A percentile compares a stretch with the other conserved stretches of the same genome.
Evolutionary conservation across 2,113 vertebrate species (phyloP).

Genomic region (Eonycteris spelaea): DNA sequence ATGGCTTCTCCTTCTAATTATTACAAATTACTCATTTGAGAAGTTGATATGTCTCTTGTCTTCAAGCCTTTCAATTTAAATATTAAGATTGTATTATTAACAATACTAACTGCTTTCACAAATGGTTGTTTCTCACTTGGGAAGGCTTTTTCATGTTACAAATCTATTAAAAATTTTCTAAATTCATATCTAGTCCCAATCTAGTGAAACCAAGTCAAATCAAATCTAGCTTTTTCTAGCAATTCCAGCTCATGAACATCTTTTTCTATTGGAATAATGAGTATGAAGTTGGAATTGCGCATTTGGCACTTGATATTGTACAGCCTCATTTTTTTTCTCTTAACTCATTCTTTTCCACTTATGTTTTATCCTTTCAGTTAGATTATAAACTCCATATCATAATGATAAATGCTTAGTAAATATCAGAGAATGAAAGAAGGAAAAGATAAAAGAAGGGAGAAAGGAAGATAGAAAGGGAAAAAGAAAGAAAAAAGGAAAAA

Average conservation of each 20-base stretch:
- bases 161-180: neutral
- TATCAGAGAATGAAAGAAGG: neutral
- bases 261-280: neutral
- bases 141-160: neutral
- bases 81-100: neutral
- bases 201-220: neutral
- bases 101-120: neutral
- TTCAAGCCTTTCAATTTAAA: neutral
- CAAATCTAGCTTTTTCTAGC: neutral
- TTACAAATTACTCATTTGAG: neutral
- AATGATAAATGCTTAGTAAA: neutral
- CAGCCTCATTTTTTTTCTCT: neutral
- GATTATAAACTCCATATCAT: neutral
- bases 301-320: neutral
- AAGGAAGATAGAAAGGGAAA: neutral
- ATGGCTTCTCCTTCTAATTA: neutral
- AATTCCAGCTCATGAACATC: neutral
- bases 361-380: neutral
- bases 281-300: neutral
- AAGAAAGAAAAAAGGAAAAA: too few relatives aligned
- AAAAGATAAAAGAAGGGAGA: neutral
- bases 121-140: neutral
- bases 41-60: neutral
- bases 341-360: neutral
- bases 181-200: neutral